A percentile compares a stretch with the other conserved stretches of the same genome.
These are phyloP conservation scores for Cotesia glomerata DNA, from an alignment of 1,140 invertebrate species.

Conservation along the genomic window DNA sequence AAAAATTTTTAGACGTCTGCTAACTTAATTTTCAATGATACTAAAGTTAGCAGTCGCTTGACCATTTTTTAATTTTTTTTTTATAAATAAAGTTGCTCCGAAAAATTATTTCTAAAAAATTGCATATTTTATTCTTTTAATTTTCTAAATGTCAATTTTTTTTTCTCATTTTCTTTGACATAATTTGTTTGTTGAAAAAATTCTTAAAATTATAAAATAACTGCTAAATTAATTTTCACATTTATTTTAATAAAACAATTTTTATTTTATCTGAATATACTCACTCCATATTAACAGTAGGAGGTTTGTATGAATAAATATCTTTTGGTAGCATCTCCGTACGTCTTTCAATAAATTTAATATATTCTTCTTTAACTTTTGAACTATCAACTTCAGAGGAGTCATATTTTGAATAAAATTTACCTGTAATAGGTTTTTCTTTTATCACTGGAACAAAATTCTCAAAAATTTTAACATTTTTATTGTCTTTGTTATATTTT, in stretches of 20 bases:
- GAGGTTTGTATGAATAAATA: constrained; percentile 46
- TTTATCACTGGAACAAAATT: constrained; percentile 38
- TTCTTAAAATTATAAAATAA: too few species aligned
- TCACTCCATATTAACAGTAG: constrained; percentile 52
- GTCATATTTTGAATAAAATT: constrained; percentile 55
- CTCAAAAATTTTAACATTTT: constrained; percentile 37
- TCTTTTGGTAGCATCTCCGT: constrained; percentile 38
- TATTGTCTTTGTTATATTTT: constrained; percentile 46
- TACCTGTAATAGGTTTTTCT: constrained; percentile 43
- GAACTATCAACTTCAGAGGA: constrained; percentile 3
- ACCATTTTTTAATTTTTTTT: too few species aligned
- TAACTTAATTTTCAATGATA: too few species aligned
- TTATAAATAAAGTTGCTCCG: too few species aligned
- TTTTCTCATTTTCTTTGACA: too few species aligned
- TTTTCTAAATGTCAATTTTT: too few species aligned
- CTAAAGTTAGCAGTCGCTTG: too few species aligned
- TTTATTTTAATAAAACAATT: constrained; percentile 17
- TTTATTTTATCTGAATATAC: constrained; percentile 26
- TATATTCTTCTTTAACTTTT: constrained; percentile 40
- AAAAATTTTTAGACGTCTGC: too few species aligned
- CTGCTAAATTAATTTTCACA: too few species aligned
- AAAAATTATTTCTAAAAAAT: too few species aligned
- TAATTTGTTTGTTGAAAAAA: too few species aligned
- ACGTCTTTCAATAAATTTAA: constrained; percentile 44
- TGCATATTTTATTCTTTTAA: too few species aligned